phyloP scores from a whole-genome alignment of 2,113 vertebrate genomes.

The Tragelaphus strepsiceros region DNA sequence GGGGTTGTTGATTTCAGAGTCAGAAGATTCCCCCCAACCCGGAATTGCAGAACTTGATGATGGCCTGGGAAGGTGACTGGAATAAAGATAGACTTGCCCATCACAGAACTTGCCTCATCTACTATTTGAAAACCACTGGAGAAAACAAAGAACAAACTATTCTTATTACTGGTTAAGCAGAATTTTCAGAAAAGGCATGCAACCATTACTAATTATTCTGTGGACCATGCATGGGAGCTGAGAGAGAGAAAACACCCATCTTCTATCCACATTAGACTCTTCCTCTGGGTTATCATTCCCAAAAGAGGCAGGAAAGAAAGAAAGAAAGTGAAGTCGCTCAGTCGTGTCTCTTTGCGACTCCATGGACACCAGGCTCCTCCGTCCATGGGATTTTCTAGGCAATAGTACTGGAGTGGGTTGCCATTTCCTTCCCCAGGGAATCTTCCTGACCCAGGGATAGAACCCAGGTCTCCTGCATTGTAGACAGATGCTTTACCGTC shows the following conservation, averaged over 20 bases:
- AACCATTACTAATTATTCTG: background rate
- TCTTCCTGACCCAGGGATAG: no score
- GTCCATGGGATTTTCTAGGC: no score
- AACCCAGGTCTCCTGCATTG: no score
- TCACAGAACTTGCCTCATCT: background rate
- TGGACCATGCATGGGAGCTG: background rate
- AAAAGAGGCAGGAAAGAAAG: background rate
- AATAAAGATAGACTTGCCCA: background rate
- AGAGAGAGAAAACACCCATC: background rate
- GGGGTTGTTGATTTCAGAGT: background rate
- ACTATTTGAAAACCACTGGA: background rate
- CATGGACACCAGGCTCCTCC: no score
- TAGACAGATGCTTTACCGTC: no score
- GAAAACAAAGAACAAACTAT: background rate
- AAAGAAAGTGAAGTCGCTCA: no score
- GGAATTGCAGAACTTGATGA: background rate
- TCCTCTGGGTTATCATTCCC: background rate
- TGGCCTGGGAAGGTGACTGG: background rate
- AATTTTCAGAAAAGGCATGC: conserved; percentile 10
- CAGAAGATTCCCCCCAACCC: background rate
- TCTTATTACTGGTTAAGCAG: background rate
- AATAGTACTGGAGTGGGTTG: no score
- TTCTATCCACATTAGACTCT: background rate
- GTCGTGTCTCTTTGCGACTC: no score
- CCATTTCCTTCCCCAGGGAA: no score